Percentiles rank a stretch among this genome's conserved stretches.
phyloP scores from a whole-genome alignment of 2,113 vertebrate genomes.

The Electrona antarctica region DNA sequence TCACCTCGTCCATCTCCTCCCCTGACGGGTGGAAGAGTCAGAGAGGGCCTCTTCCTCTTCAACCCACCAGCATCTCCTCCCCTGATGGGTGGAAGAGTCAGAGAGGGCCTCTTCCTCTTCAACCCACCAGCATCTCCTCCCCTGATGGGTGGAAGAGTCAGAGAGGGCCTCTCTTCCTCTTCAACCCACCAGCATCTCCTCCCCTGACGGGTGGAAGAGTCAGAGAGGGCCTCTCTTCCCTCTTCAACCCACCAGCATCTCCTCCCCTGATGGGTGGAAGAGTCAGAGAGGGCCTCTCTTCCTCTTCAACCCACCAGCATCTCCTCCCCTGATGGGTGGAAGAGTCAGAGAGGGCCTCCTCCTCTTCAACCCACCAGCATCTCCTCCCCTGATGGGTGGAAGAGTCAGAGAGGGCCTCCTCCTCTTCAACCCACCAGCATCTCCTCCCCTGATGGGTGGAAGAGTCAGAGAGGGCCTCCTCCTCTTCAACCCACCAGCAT shows the following conservation, averaged over 20 bases:
- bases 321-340: neutral
- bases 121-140: conserved; percentile 26
- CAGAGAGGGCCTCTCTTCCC: neutral
- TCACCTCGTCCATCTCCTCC: too few species aligned
- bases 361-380: conserved; percentile 26
- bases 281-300: neutral
- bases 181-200: conserved; percentile 24
- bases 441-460: neutral
- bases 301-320: conserved; percentile 26
- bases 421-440: conserved; percentile 26
- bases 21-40: neutral
- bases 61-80: conserved; percentile 26
- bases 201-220: neutral
- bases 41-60: conserved; percentile 8
- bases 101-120: conserved; percentile 8
- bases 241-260: conserved; percentile 24
- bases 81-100: neutral
- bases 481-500: conserved; percentile 26
- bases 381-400: neutral
- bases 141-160: neutral
- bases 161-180: conserved; percentile 8
- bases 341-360: neutral
- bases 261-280: neutral
- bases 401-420: neutral
- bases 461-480: neutral